Evolutionary conservation across 2,888 invertebrate genomes (phyloP).

Genomic region (Drosophila pseudotalamancana): DNA sequence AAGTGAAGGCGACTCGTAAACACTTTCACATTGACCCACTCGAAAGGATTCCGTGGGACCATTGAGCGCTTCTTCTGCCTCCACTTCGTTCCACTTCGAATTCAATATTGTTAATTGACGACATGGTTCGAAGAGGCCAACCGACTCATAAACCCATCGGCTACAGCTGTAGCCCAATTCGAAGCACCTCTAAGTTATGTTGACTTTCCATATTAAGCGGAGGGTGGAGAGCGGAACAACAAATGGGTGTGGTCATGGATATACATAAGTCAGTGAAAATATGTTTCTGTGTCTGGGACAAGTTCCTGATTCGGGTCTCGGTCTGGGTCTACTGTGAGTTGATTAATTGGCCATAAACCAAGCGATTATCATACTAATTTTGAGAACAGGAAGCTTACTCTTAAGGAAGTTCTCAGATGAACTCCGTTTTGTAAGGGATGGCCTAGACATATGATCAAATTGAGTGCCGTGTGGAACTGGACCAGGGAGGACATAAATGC

Average conservation of each 20-base stretch:
- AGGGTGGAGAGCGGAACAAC: neutral
- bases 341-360: slow-evolving; percentile 73
- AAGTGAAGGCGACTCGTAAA: slow-evolving; percentile 39
- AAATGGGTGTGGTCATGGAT: slow-evolving; percentile 39
- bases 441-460: neutral
- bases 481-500: slow-evolving; percentile 17
- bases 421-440: slow-evolving; percentile 8
- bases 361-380: slow-evolving; percentile 60
- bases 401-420: slow-evolving; percentile 14
- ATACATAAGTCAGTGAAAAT: slow-evolving; percentile 25
- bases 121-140: slow-evolving; percentile 47
- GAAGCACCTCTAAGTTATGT: slow-evolving; percentile 48
- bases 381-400: slow-evolving; percentile 2
- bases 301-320: neutral
- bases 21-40: slow-evolving; percentile 58
- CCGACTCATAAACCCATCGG: slow-evolving; percentile 54
- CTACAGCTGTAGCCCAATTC: slow-evolving; percentile 47
- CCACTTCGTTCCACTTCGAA: slow-evolving; percentile 2
- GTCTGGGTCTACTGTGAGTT: slow-evolving; percentile 28
- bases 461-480: neutral
- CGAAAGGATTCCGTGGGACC: slow-evolving; percentile 4
- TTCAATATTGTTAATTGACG: slow-evolving; percentile 75
- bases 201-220: slow-evolving; percentile 27
- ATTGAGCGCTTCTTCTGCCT: neutral
- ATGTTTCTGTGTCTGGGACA: neutral